phyloP scores from a whole-genome alignment of 2,113 vertebrate genomes.

The Noturus placidus region DNA sequence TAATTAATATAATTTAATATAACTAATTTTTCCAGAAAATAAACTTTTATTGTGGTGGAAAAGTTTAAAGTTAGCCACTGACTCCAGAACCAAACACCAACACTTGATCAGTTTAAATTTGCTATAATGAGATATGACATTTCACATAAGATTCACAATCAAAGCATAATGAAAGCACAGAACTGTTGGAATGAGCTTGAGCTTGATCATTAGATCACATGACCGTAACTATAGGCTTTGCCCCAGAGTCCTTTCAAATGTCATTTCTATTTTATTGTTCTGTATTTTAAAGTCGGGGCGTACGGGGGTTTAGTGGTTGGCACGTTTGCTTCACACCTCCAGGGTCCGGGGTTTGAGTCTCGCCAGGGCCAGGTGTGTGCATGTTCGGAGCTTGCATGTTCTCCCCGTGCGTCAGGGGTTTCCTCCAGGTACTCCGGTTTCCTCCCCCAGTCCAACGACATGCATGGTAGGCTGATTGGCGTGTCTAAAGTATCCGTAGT shows the following conservation, averaged over 20 bases:
- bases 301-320: too few species aligned
- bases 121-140: background rate
- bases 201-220: background rate
- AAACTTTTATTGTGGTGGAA: background rate
- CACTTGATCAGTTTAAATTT: background rate
- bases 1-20: background rate
- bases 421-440: too few species aligned
- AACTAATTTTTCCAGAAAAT: background rate
- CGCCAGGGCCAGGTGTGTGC: too few species aligned
- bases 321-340: too few species aligned
- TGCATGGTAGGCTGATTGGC: too few species aligned
- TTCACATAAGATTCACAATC: background rate
- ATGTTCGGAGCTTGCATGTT: too few species aligned
- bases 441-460: too few species aligned
- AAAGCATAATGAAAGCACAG: background rate
- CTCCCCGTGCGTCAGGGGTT: too few species aligned
- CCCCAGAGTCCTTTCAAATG: background rate
- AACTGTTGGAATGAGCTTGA: background rate
- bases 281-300: background rate
- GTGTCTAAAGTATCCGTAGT: too few species aligned
- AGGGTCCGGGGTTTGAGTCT: too few species aligned
- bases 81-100: background rate
- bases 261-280: background rate
- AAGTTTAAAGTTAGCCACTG: background rate
- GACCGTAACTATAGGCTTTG: background rate